These are phyloP conservation scores for Pachliopta kotzebuea DNA, from an alignment of 2,888 invertebrate genomes.

Conservation along the genomic window DNA sequence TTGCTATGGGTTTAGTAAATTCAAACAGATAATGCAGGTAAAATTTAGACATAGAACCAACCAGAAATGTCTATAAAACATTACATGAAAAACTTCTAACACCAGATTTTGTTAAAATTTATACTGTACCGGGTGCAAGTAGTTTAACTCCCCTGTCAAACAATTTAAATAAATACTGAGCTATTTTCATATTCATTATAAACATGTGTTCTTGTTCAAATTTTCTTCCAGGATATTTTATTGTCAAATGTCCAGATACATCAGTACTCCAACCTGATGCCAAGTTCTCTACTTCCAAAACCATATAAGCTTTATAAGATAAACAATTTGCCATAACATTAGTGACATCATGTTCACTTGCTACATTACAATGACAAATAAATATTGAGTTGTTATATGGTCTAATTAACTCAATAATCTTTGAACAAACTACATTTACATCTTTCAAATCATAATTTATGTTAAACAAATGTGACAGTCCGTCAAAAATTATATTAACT, in stretches of 20 bases:
- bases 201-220: constrained; percentile 54
- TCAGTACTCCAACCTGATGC: constrained; percentile 86
- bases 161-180: constrained; percentile 83
- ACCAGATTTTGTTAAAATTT: not conserved
- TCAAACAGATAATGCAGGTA: not conserved
- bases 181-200: constrained; percentile 50
- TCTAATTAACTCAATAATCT: constrained; percentile 59
- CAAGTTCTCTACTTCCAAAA: constrained; percentile 83
- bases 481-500: constrained; percentile 85
- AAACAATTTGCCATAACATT: constrained; percentile 81
- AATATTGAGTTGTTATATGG: constrained; percentile 60
- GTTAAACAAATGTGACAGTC: constrained; percentile 86
- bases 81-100: not conserved
- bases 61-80: too few relatives aligned
- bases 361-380: constrained; percentile 80
- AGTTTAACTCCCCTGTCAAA: constrained; percentile 87
- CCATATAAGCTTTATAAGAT: constrained; percentile 82
- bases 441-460: constrained; percentile 78
- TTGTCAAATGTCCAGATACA: constrained; percentile 84
- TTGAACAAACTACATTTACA: constrained; percentile 73
- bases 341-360: constrained; percentile 79
- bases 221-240: constrained; percentile 69
- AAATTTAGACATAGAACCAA: too few relatives aligned
- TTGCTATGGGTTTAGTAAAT: not conserved
- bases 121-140: constrained; percentile 84